Evolutionary conservation across 2,797 vertebrate genomes (phyloP).

Genomic region (Huso huso): DNA sequence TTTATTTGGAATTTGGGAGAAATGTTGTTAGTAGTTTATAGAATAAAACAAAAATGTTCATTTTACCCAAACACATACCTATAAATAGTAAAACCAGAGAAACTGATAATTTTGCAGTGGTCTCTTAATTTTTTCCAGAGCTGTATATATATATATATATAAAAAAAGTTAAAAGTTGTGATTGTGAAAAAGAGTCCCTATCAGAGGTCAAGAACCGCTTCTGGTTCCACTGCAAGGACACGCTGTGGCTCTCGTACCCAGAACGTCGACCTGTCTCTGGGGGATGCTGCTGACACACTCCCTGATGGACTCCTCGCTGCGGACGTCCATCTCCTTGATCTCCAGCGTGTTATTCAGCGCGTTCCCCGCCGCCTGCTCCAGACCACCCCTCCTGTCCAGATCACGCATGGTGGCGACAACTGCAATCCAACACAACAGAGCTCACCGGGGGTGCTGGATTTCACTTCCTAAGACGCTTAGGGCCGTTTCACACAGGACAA

Average conservation of each 20-base stretch:
- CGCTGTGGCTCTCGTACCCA: constrained; percentile 29
- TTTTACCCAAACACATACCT: too few species aligned
- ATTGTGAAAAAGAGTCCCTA: too few species aligned
- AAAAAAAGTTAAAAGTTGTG: too few species aligned
- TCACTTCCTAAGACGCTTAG: background rate
- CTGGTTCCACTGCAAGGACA: too few species aligned
- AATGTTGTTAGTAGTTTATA: too few species aligned
- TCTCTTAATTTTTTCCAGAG: too few species aligned
- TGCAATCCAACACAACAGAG: constrained; percentile 19
- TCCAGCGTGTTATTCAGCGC: constrained; percentile 43
- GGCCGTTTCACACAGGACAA: background rate
- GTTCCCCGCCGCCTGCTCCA: constrained; percentile 46
- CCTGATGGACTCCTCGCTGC: constrained; percentile 50
- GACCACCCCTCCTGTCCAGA: constrained; percentile 34
- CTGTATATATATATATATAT: too few species aligned
- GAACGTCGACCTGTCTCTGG: constrained; percentile 49
- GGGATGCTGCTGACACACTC: constrained; percentile 50
- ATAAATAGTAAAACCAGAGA: too few species aligned
- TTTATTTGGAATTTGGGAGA: too few species aligned
- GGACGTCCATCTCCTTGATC: constrained; percentile 50
- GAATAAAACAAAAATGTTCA: too few species aligned
- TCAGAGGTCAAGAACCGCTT: too few species aligned
- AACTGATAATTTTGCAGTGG: too few species aligned
- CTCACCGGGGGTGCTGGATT: background rate
- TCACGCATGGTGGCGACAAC: constrained; percentile 60